Percentiles rank a stretch among this genome's conserved stretches.
Conservation (phyloP, 2,113 vertebrate genomes). For the Microtus montanus region DNA sequence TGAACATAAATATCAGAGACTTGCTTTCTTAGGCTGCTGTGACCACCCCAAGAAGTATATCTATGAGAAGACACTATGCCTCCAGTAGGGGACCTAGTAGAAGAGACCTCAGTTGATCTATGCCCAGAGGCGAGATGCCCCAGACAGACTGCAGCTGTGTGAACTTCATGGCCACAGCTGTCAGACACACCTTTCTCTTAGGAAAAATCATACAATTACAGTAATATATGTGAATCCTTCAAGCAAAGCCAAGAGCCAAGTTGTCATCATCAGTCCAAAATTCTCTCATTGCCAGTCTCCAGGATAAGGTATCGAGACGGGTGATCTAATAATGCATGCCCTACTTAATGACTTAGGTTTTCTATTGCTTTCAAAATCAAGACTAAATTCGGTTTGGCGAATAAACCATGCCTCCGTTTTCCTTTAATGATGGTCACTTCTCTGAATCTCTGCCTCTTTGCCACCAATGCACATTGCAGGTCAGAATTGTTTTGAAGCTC, state of each 20-base stretch:
- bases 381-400: neutral
- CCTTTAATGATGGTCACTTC: too few relatives aligned
- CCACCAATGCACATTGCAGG: neutral
- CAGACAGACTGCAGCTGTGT: neutral
- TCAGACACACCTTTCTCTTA: neutral
- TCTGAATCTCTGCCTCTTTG: neutral
- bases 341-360: neutral
- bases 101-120: neutral
- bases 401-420: neutral
- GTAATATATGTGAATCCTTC: neutral
- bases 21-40: neutral
- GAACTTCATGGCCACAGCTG: neutral
- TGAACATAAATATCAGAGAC: neutral
- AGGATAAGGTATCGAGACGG: neutral
- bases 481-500: neutral
- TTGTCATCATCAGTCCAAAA: neutral
- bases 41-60: neutral
- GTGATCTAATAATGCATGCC: neutral
- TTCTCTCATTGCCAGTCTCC: neutral
- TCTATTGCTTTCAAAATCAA: neutral
- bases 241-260: neutral
- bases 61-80: neutral
- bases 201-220: neutral
- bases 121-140: neutral
- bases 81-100: neutral